These are phyloP conservation scores for Noctuana brunneofusca DNA, from an alignment of 2,888 invertebrate genomes.

Conservation along the genomic window DNA sequence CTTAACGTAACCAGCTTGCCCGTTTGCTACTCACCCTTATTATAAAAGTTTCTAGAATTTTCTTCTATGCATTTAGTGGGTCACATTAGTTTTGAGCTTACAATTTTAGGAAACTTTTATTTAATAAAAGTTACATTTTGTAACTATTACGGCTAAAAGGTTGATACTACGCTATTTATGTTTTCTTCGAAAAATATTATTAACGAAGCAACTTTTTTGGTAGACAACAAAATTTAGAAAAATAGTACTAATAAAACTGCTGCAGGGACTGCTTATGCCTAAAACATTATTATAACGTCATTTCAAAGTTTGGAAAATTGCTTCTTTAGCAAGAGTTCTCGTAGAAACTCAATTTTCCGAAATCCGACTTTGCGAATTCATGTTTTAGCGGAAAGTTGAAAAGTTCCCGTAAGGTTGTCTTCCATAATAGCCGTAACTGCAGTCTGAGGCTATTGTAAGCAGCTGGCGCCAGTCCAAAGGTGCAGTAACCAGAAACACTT, in stretches of 20 bases:
- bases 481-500: conserved; percentile 8
- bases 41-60: background rate
- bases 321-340: background rate
- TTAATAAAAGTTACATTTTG: no score
- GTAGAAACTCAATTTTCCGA: background rate
- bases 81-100: background rate
- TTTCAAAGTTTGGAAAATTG: background rate
- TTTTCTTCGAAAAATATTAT: no score
- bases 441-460: background rate
- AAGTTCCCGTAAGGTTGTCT: conserved; percentile 1
- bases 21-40: background rate
- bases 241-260: background rate
- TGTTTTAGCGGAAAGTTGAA: background rate
- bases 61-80: background rate
- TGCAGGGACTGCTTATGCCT: background rate
- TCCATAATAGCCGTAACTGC: background rate
- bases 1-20: background rate
- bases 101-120: background rate
- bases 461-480: conserved; percentile 4
- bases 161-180: no score
- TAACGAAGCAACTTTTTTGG: no score
- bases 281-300: background rate
- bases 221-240: background rate
- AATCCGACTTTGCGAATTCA: background rate
- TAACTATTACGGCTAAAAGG: no score